These are phyloP conservation scores for Myrmecobius fasciatus DNA, from an alignment of 2,113 vertebrate species.

Conservation along the genomic window DNA sequence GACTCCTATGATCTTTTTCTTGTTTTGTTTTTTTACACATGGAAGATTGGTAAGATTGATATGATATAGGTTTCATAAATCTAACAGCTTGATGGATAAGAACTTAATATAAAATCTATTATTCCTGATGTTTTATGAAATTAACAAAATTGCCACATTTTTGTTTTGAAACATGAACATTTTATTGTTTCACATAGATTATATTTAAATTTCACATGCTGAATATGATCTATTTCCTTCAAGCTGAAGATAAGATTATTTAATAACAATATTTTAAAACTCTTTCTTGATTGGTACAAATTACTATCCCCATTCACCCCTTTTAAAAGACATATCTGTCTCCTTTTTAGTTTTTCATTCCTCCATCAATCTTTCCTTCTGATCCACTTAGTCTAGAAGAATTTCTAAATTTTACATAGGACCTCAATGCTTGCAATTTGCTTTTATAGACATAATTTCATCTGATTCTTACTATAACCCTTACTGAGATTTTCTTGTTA, in stretches of 20 bases:
- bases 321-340: neutral
- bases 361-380: neutral
- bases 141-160: constrained; percentile 40
- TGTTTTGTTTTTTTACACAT: constrained; percentile 65
- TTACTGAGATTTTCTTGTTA: neutral
- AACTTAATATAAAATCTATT: constrained; percentile 66
- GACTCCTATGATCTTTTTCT: constrained; percentile 49
- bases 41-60: constrained; percentile 73
- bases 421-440: neutral
- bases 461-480: neutral
- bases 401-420: neutral
- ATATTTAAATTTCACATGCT: constrained; percentile 61
- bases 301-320: neutral
- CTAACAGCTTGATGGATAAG: constrained; percentile 59
- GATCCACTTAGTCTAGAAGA: neutral
- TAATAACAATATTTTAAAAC: neutral
- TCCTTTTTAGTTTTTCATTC: neutral
- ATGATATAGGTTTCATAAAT: constrained; percentile 61
- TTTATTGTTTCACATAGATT: constrained; percentile 68
- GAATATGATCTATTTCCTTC: constrained; percentile 43
- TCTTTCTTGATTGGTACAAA: constrained; percentile 8
- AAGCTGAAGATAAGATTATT: constrained; percentile 7
- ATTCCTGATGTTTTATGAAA: constrained; percentile 66
- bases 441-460: neutral
- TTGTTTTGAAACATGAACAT: constrained; percentile 65